These are phyloP conservation scores for Petrocephalus schoutedeni DNA, from an alignment of 2,797 vertebrate species.

Conservation along the genomic window DNA sequence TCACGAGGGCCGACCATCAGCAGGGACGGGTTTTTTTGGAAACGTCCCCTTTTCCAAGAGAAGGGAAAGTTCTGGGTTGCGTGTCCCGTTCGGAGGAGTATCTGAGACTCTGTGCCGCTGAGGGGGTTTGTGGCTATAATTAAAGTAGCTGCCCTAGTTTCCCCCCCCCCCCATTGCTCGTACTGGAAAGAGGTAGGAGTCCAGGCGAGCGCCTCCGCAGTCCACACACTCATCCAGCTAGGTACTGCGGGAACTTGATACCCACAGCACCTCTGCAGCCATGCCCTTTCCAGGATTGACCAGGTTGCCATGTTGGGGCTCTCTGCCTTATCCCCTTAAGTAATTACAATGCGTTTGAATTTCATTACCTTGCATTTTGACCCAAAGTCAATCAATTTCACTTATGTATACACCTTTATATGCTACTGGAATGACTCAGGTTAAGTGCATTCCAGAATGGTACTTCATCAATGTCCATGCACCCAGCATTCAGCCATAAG, in stretches of 20 bases:
- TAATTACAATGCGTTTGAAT: not conserved
- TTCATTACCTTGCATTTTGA: not conserved
- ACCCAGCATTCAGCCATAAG: too few relatives aligned
- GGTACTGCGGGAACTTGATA: not conserved
- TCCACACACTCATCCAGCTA: not conserved
- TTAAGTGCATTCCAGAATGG: not conserved
- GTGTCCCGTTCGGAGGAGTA: slow-evolving; percentile 55
- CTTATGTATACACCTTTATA: not conserved
- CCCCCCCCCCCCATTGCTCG: slow-evolving; percentile 27
- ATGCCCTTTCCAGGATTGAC: not conserved
- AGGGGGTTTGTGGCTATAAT: slow-evolving; percentile 64
- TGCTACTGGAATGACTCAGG: not conserved
- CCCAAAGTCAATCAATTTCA: not conserved
- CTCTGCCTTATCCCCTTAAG: not conserved
- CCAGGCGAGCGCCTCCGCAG: not conserved
- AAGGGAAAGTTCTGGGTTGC: slow-evolving; percentile 18
- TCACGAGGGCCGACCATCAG: slow-evolving; percentile 22
- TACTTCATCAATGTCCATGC: not conserved
- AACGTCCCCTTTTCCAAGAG: slow-evolving; percentile 42
- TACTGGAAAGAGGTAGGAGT: not conserved
- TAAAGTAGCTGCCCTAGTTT: slow-evolving; percentile 66
- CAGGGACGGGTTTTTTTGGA: slow-evolving; percentile 34
- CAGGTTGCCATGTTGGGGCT: not conserved
- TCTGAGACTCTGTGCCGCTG: slow-evolving; percentile 37
- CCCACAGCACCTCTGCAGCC: slow-evolving; percentile 3